A percentile compares a stretch with the other conserved stretches of the same genome.
phyloP scores from a whole-genome alignment of 2,113 vertebrate species.

The Hippocampus zosterae region DNA sequence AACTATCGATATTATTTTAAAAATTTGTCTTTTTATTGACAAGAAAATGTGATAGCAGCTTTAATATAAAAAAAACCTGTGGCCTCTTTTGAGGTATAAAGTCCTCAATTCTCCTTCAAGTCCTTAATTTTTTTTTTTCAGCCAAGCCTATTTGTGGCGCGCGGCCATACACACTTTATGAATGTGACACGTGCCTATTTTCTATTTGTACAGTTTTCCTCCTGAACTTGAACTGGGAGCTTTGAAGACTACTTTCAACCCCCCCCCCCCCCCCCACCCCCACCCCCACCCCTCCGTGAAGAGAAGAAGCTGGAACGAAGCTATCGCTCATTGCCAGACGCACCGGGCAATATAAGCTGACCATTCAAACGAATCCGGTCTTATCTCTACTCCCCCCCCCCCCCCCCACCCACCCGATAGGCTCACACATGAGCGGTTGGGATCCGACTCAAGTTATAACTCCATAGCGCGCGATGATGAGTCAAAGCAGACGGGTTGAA shows the following conservation, averaged over 20 bases:
- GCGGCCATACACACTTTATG: neutral
- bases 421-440: constrained; percentile 8
- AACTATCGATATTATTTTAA: too few relatives aligned
- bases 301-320: neutral
- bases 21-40: too few relatives aligned
- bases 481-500: neutral
- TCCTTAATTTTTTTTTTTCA: too few relatives aligned
- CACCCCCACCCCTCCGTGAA: neutral
- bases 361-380: constrained; percentile 29
- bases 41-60: too few relatives aligned
- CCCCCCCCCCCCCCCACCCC: neutral
- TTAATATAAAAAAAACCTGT: too few relatives aligned
- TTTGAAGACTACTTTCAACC: neutral
- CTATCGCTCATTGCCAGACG: constrained; percentile 30
- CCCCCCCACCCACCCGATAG: too few relatives aligned
- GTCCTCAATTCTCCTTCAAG: too few relatives aligned
- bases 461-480: neutral
- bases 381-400: constrained; percentile 35
- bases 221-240: neutral
- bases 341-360: constrained; percentile 18
- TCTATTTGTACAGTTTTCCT: neutral
- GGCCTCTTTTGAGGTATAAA: too few relatives aligned
- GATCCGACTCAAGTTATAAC: constrained; percentile 6
- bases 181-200: neutral
- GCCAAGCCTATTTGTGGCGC: too few relatives aligned